Evolutionary conservation across 2,113 vertebrate genomes (phyloP).

Genomic region (Spea bombifrons): DNA sequence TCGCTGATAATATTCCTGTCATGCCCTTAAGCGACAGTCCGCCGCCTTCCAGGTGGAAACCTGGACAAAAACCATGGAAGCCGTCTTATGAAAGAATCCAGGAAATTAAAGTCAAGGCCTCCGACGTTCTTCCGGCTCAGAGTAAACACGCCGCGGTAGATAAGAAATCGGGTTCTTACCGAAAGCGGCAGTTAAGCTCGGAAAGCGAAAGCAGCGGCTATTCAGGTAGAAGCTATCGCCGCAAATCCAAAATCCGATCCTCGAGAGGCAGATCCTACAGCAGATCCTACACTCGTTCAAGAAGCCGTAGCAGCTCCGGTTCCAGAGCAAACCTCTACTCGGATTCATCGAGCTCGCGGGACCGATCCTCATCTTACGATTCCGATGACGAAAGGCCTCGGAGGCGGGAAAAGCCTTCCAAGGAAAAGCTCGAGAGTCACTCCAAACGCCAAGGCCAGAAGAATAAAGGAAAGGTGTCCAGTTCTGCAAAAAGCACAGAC

Average conservation of each 20-base stretch:
- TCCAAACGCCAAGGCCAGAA: conserved; percentile 57
- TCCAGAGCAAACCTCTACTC: conserved; percentile 69
- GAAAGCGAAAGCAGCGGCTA: conserved; percentile 63
- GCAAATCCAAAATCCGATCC: conserved; percentile 70
- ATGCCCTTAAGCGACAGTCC: conserved; percentile 94
- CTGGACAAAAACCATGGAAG: conserved; percentile 96
- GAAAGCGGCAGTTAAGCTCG: conserved; percentile 59
- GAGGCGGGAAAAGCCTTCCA: conserved; percentile 53
- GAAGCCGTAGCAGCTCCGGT: conserved; percentile 72
- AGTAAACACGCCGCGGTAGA: conserved; percentile 50
- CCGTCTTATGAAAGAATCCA: conserved; percentile 89
- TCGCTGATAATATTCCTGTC: conserved; percentile 76
- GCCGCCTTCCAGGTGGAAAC: conserved; percentile 96
- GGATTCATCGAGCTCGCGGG: conserved; percentile 64
- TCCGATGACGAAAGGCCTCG: conserved; percentile 60
- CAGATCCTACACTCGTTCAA: conserved; percentile 75
- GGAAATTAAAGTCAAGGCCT: conserved; percentile 81
- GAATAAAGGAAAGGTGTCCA: background rate
- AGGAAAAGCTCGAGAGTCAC: conserved; percentile 59
- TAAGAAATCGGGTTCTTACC: conserved; percentile 54
- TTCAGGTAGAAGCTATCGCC: conserved; percentile 64
- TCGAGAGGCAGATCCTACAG: conserved; percentile 79
- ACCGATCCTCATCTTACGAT: conserved; percentile 74
- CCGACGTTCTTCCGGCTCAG: conserved; percentile 58
- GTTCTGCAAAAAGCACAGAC: conserved; percentile 50